Evolutionary conservation across 2,113 vertebrate species (phyloP), one percentile per base, ranked within the genome.

Genomic region (Rhinolophus sinicus): DNA sequence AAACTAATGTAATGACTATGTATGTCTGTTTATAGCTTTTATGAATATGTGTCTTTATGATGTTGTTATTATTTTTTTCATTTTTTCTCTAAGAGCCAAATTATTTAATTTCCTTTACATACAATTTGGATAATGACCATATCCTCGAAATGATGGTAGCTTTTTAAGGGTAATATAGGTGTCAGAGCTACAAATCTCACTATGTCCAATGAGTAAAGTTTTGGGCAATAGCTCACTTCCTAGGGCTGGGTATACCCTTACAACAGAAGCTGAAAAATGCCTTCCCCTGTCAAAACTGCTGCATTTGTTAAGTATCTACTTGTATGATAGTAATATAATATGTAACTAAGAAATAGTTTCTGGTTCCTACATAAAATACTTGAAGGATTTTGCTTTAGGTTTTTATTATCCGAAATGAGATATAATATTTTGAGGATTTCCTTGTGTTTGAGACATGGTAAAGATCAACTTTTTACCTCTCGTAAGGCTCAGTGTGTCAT

Each of bases 71-170:
- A n/a, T 52, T 75, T 93, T 82, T 89, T 84, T 88, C 44, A 75
- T 88, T 70, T 85, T 35, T 65, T 88, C 26, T 84, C 9, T 47
- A 54, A 69, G 19, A 93, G 10, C 15, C n/a, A 86, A 72, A 73
- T 80, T 87, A 93, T 86, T 94, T 94, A 40, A 86, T 89, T 95
- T 92, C 6, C 22, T 83, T 93, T 88, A 87, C 4, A 67, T 47
- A n/a, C 21, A 58, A 8, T n/a, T 88, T 73, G 26, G 11, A 56
- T 84, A 76, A 88, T 69, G 9, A 86, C 6, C 10, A 70, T 84
- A 50, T 73, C 10, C 47, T 88, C 94, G 19, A 94, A 75, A 26
- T 26, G 16, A 67, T 64, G 30, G 50, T 15, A 77, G 3, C 26
- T 38, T 62, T 54, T 69, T 64, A 67, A 77, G n/a, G 10, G 60